Evolutionary conservation across 92 coral and sea anemone genomes (phyloP), one percentile per base, ranked within the genome.

Genomic region (Bergia sp.): DNA sequence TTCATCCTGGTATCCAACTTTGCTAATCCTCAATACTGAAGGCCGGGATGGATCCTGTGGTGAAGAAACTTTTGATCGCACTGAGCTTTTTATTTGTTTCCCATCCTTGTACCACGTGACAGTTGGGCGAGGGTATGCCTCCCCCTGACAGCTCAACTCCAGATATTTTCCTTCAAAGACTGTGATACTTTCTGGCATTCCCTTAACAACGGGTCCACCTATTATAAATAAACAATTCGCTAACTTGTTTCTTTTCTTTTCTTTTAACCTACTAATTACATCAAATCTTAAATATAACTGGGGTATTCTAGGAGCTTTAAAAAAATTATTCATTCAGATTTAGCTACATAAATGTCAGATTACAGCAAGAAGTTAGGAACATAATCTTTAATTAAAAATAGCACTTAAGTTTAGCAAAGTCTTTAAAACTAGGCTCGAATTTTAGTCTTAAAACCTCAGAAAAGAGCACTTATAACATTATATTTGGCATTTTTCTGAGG

Each of bases 91-190:
- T 37, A 75, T 13, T 8, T 13, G 12, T 41, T 75, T 38, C 0
- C 79, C 50, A 11, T 75, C 45, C 79, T 38, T 75, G 50, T 75
- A 75, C 79, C 79, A 75, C 50, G 49, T 75, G 79, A 75, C 79
- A 75, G 1, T 75, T 41, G 79, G 79, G 13, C 9, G 79, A n/a
- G 79, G 79, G 45, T 15, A 16, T 40, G 79, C 79, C 2, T 75
- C n/a, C 0, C 79, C 79, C 23, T 15, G 49, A 20, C 79, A 75
- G 79, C 50, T 41, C 36, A 75, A 16, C 16, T 41, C 7, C 16
- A 75, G 79, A 11, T 41, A 1, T 41, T 41, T 38, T 13, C 79
- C 79, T 75, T 75, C 50, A 4, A 15, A 16, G 9, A 11, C 79
- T 1, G 6, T 41, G 0, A 50, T 75, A 3, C 45, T 44, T 39